A percentile compares a stretch with the other conserved stretches of the same genome.
These are phyloP conservation scores for Amphiprion clarkii DNA, from an alignment of 2,797 vertebrate genomes.

Conservation along the genomic window DNA sequence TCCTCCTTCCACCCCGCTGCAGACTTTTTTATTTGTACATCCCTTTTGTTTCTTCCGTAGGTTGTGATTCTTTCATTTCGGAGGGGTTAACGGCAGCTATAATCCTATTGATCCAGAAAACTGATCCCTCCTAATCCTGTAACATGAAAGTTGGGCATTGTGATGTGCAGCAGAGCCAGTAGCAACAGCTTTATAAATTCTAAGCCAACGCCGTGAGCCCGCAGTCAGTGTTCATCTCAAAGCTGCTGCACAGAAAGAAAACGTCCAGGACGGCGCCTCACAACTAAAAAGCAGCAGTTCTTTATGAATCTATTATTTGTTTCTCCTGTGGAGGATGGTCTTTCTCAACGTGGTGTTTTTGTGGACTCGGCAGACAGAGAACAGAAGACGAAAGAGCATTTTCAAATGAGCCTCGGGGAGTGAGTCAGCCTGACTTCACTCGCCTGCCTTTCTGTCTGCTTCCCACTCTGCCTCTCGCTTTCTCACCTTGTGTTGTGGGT, in stretches of 20 bases:
- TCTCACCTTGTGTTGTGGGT: conserved; percentile 48
- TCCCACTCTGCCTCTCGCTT: conserved; percentile 47
- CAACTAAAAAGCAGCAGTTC: not conserved
- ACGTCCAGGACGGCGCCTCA: not conserved
- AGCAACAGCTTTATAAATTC: conserved; percentile 33
- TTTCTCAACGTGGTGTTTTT: conserved; percentile 15
- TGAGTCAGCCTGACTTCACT: conserved; percentile 59
- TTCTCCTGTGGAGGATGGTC: conserved; percentile 24
- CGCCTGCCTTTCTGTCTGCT: conserved; percentile 36
- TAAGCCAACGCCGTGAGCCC: not conserved
- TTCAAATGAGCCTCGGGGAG: conserved; percentile 59
- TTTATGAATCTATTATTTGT: conserved; percentile 50
- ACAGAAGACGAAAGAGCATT: conserved; percentile 59
- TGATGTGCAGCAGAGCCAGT: conserved; percentile 10
- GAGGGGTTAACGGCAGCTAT: conserved; percentile 61
- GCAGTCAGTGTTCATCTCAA: conserved; percentile 30
- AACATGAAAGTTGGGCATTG: conserved; percentile 57
- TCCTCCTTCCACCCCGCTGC: conserved; percentile 20
- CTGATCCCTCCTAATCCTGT: conserved; percentile 70
- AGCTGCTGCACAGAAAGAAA: conserved; percentile 27
- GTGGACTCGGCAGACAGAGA: conserved; percentile 55
- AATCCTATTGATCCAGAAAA: conserved; percentile 74
- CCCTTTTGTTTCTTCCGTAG: conserved; percentile 19
- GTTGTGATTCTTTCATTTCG: conserved; percentile 38
- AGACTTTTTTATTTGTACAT: not conserved